Evolutionary conservation across 2,888 invertebrate genomes (phyloP).

Genomic region (Thecophora atra): DNA sequence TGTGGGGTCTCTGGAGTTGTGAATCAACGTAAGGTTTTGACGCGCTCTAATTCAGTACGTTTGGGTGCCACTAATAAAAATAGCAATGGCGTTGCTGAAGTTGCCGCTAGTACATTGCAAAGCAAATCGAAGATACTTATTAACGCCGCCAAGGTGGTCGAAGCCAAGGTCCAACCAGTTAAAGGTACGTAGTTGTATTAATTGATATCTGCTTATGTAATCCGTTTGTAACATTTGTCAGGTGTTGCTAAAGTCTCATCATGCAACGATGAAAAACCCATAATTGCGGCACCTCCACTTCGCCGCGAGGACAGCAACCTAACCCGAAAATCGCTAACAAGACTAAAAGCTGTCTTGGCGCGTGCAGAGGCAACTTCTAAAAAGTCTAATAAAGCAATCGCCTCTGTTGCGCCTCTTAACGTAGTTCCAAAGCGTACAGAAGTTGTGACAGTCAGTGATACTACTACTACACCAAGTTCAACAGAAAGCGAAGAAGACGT

Average conservation of each 20-base stretch:
- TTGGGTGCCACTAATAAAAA: slow-evolving; percentile 38
- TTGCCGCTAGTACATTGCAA: slow-evolving; percentile 36
- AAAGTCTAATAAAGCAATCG: slow-evolving; percentile 41
- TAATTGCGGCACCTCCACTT: slow-evolving; percentile 43
- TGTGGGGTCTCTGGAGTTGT: slow-evolving; percentile 10
- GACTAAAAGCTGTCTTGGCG: slow-evolving; percentile 57
- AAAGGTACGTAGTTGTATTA: slow-evolving; percentile 12
- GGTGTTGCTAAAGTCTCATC: slow-evolving; percentile 34
- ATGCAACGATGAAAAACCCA: slow-evolving; percentile 27
- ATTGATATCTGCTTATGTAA: neutral
- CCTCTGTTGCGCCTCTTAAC: slow-evolving; percentile 8
- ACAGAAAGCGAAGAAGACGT: slow-evolving; percentile 40
- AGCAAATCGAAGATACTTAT: slow-evolving; percentile 53
- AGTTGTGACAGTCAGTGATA: slow-evolving; percentile 25
- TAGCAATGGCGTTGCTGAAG: slow-evolving; percentile 16
- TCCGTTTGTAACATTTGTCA: slow-evolving; percentile 7
- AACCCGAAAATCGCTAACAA: slow-evolving; percentile 59
- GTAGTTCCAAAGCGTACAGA: slow-evolving; percentile 32
- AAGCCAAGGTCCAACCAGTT: slow-evolving; percentile 50
- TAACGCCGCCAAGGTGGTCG: slow-evolving; percentile 56
- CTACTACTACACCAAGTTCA: neutral
- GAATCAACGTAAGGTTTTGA: slow-evolving; percentile 43
- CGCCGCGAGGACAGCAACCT: slow-evolving; percentile 64
- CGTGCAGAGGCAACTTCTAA: slow-evolving; percentile 39
- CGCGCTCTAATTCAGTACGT: slow-evolving; percentile 58